phyloP scores from a whole-genome alignment of 2,888 invertebrate genomes.

The Rhopalosiphum nymphaeae region DNA sequence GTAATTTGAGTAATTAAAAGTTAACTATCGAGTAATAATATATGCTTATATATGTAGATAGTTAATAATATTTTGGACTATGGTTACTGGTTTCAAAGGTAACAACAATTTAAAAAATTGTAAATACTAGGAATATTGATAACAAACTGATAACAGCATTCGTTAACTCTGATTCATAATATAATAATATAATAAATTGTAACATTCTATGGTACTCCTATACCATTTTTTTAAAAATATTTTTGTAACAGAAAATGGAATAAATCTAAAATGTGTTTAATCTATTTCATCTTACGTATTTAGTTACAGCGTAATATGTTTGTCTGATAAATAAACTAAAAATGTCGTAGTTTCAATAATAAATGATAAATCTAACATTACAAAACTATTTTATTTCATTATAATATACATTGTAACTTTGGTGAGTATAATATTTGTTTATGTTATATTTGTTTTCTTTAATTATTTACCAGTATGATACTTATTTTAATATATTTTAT shows the following conservation, averaged over 20 bases:
- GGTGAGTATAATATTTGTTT: background rate
- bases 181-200: background rate
- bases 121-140: background rate
- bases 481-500: background rate
- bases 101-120: background rate
- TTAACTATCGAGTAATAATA: no score
- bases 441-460: background rate
- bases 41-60: no score
- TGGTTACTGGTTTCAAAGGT: background rate
- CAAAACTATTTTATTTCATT: background rate
- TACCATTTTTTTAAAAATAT: background rate
- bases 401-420: background rate
- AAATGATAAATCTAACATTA: background rate
- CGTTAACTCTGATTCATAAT: background rate
- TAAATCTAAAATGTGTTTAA: background rate
- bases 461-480: background rate
- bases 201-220: no score
- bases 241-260: background rate
- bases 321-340: background rate
- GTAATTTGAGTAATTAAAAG: no score
- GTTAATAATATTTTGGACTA: no score
- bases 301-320: background rate
- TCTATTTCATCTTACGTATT: background rate
- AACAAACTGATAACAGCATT: background rate
- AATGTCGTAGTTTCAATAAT: background rate